Evolutionary conservation across 2,888 invertebrate species (phyloP).

Genomic region (Archips xylosteana): DNA sequence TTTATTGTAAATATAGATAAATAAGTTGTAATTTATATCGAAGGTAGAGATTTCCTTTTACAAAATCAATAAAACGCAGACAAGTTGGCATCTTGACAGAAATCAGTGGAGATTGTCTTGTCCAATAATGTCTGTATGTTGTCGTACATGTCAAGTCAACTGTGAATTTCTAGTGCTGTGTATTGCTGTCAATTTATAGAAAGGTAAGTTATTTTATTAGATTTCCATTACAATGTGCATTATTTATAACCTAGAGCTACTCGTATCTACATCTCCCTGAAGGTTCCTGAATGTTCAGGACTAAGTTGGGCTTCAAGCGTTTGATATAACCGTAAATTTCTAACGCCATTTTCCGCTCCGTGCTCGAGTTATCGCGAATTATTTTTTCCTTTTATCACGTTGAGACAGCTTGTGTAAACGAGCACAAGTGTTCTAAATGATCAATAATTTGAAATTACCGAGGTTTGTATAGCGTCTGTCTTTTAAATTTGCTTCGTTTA

Average conservation of each 20-base stretch:
- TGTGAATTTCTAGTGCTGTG: slow-evolving; percentile 77
- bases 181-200: slow-evolving; percentile 79
- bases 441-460: not conserved
- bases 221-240: slow-evolving; percentile 45
- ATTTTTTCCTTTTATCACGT: slow-evolving; percentile 64
- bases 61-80: slow-evolving; percentile 21
- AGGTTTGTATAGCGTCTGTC: not conserved
- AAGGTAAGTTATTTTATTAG: slow-evolving; percentile 73
- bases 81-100: slow-evolving; percentile 41
- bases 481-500: slow-evolving; percentile 17
- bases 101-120: slow-evolving; percentile 29
- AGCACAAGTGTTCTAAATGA: slow-evolving; percentile 22
- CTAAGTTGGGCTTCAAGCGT: slow-evolving; percentile 38
- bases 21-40: not conserved
- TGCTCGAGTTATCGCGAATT: slow-evolving; percentile 64
- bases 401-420: slow-evolving; percentile 48
- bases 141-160: slow-evolving; percentile 56
- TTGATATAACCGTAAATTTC: slow-evolving; percentile 63
- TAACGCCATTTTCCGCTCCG: slow-evolving; percentile 81
- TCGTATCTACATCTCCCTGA: slow-evolving; percentile 9
- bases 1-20: not conserved
- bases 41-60: not conserved
- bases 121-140: slow-evolving; percentile 47
- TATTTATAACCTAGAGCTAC: slow-evolving; percentile 19
- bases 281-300: slow-evolving; percentile 35